Conservation (phyloP, 2,113 vertebrate species). For the Pheucticus melanocephalus region DNA sequence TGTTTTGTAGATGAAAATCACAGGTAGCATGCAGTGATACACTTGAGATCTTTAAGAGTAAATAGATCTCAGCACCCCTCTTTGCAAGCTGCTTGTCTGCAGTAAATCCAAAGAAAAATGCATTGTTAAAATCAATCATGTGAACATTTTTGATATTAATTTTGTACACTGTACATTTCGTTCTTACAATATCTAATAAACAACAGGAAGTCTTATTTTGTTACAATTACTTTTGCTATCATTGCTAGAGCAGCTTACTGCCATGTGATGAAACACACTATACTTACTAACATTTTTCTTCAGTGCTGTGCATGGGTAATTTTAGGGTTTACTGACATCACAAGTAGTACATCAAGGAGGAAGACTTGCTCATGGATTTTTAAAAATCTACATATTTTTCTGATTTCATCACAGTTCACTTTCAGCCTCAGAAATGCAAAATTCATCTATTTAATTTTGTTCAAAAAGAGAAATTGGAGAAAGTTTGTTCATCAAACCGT, state of each 20-base stretch:
- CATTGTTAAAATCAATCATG: neutral
- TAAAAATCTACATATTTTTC: neutral
- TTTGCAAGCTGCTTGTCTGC: neutral
- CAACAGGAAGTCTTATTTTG: conserved; percentile 40
- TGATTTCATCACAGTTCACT: neutral
- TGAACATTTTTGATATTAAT: conserved; percentile 15
- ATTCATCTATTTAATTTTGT: neutral
- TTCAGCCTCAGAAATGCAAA: neutral
- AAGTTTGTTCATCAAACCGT: neutral
- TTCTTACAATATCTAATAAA: conserved; percentile 46
- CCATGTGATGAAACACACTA: neutral
- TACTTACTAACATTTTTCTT: neutral
- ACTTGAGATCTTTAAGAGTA: neutral
- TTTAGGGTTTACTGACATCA: neutral
- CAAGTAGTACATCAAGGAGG: neutral
- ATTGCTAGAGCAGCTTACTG: neutral
- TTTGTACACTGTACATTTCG: conserved; percentile 42
- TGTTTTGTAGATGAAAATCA: neutral
- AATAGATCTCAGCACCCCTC: neutral
- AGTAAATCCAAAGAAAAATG: conserved; percentile 1
- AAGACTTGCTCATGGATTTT: neutral
- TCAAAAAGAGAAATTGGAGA: neutral
- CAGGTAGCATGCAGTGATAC: neutral
- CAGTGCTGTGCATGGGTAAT: neutral
- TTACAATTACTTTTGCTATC: conserved; percentile 32